A percentile compares a stretch with the other conserved stretches of the same genome.
Evolutionary conservation across 2,888 invertebrate genomes (phyloP).

Genomic region (Melolontha melolontha): DNA sequence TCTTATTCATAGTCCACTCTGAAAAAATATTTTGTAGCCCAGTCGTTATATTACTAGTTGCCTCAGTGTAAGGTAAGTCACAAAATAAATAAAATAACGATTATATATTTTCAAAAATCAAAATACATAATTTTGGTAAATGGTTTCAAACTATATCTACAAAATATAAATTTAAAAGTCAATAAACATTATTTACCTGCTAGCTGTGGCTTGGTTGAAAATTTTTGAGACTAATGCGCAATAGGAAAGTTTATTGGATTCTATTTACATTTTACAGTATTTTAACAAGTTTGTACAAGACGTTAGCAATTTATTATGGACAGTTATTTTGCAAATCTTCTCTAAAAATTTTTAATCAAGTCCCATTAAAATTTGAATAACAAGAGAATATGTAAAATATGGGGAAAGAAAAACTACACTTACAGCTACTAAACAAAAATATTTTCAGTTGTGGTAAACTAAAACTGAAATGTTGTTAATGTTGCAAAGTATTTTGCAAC

Average conservation of each 20-base stretch:
- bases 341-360: conserved; percentile 21
- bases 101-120: conserved; percentile 59
- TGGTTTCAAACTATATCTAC: conserved; percentile 54
- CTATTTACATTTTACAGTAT: conserved; percentile 32
- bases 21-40: no score
- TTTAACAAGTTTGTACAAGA: conserved; percentile 31
- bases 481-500: conserved; percentile 40
- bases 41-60: no score
- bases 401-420: conserved; percentile 24
- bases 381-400: conserved; percentile 31
- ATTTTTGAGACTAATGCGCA: conserved; percentile 1
- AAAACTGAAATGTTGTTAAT: conserved; percentile 40
- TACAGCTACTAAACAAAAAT: conserved; percentile 37
- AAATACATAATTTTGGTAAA: conserved; percentile 64
- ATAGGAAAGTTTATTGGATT: conserved; percentile 5
- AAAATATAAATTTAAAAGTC: conserved; percentile 33
- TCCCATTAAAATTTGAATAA: conserved; percentile 35
- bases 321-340: conserved; percentile 7
- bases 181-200: conserved; percentile 30
- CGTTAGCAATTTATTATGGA: conserved; percentile 13
- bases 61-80: no score
- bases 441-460: conserved; percentile 19
- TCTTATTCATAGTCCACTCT: no score
- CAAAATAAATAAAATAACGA: conserved; percentile 44
- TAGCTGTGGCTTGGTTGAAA: conserved; percentile 21